A percentile compares a stretch with the other conserved stretches of the same genome.
These are phyloP conservation scores for Criorhina ranunculi DNA, from an alignment of 2,888 invertebrate genomes.

Conservation along the genomic window DNA sequence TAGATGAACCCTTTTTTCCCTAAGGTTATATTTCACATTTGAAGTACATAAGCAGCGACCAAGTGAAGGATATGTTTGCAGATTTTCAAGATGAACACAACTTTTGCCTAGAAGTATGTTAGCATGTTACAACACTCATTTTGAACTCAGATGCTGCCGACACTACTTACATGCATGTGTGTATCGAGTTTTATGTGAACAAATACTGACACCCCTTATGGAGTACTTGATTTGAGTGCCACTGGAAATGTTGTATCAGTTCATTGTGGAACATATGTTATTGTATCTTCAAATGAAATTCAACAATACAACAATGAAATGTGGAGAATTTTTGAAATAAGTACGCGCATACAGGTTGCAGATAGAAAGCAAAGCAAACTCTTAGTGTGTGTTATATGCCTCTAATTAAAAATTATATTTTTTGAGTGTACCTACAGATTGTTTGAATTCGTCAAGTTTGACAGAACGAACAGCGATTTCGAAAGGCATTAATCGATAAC, in stretches of 20 bases:
- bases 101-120: constrained; percentile 52
- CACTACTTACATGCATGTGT: constrained; percentile 23
- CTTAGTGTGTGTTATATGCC: neutral
- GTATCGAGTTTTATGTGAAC: constrained; percentile 48
- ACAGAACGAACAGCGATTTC: too few species aligned
- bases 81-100: constrained; percentile 65
- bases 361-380: neutral
- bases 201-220: constrained; percentile 69
- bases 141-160: constrained; percentile 18
- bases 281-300: constrained; percentile 59
- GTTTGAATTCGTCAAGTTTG: too few species aligned
- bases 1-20: constrained; percentile 30
- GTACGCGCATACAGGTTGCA: neutral
- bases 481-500: too few species aligned
- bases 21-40: constrained; percentile 24
- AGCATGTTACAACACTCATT: constrained; percentile 42
- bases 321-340: constrained; percentile 12
- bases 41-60: constrained; percentile 49
- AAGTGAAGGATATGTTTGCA: constrained; percentile 65
- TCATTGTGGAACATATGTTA: constrained; percentile 53
- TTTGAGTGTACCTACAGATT: too few species aligned
- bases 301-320: constrained; percentile 27
- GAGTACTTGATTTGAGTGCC: constrained; percentile 52
- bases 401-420: neutral
- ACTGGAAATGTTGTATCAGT: constrained; percentile 65